These are phyloP conservation scores for Xanthia icteritia DNA, from an alignment of 2,888 invertebrate genomes.

Conservation along the genomic window DNA sequence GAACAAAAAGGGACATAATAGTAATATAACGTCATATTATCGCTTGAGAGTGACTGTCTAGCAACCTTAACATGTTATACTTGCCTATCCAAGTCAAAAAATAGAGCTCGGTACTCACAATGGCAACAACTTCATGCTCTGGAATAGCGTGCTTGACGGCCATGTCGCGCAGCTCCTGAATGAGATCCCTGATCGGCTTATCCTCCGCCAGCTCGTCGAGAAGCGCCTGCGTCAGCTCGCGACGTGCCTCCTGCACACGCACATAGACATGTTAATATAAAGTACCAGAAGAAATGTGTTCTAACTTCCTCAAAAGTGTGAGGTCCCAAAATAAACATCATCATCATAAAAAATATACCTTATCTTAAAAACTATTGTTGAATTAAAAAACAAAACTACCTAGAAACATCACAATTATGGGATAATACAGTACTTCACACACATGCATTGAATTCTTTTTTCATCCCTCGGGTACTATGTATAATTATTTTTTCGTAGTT, in stretches of 20 bases:
- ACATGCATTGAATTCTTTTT: neutral
- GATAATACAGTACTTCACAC: neutral
- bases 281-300: neutral
- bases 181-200: conserved; percentile 96
- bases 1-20: no score
- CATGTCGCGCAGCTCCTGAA: conserved; percentile 96
- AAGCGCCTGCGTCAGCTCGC: conserved; percentile 91
- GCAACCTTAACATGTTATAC: neutral
- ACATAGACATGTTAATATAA: neutral
- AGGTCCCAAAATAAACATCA: neutral
- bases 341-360: neutral
- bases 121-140: conserved; percentile 96
- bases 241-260: conserved; percentile 89
- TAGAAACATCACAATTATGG: neutral
- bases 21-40: neutral
- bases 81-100: neutral
- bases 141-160: conserved; percentile 95
- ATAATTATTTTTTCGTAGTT: no score
- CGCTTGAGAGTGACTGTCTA: no score
- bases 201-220: conserved; percentile 96
- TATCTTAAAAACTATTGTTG: no score
- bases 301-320: neutral
- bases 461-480: neutral
- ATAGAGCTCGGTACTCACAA: conserved; percentile 90
- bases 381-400: no score